Percentiles rank a stretch among this genome's conserved stretches.
Evolutionary conservation across 2,113 vertebrate species (phyloP).

Genomic region (Spheniscus mendiculus): DNA sequence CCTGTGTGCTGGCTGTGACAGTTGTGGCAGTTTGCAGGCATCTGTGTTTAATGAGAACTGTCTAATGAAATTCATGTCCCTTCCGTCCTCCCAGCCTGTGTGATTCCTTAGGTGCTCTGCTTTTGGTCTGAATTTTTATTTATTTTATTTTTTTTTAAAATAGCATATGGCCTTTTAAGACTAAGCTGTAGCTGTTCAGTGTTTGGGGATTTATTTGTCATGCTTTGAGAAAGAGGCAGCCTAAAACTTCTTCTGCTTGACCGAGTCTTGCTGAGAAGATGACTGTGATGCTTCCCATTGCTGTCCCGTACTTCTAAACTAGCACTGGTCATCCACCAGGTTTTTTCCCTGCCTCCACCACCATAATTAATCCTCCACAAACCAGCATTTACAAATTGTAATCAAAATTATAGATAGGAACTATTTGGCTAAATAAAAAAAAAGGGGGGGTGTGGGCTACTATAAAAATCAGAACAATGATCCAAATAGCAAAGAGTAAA

Average conservation of each 20-base stretch:
- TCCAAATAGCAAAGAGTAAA: neutral
- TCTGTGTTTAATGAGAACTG: neutral
- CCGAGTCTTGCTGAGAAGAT: neutral
- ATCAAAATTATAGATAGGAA: neutral
- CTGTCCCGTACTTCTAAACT: neutral
- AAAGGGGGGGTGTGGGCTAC: accelerated
- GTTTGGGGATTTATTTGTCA: neutral
- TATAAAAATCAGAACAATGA: neutral
- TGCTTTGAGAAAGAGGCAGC: neutral
- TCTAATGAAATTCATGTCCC: neutral
- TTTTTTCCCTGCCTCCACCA: neutral
- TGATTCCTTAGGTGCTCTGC: neutral
- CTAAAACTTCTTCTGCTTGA: neutral
- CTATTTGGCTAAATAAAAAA: neutral
- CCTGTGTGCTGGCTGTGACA: neutral
- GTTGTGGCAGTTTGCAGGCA: neutral
- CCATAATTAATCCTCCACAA: neutral
- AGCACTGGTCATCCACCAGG: neutral
- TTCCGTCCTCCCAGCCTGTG: neutral
- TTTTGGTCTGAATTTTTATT: neutral
- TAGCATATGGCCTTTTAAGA: neutral
- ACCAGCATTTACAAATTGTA: neutral
- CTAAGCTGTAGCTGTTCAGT: neutral
- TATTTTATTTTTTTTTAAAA: neutral
- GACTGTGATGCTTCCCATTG: accelerated